A percentile compares a stretch with the other conserved stretches of the same genome.
Evolutionary conservation across 2,113 vertebrate genomes (phyloP).

Genomic region (Channa maculata): DNA sequence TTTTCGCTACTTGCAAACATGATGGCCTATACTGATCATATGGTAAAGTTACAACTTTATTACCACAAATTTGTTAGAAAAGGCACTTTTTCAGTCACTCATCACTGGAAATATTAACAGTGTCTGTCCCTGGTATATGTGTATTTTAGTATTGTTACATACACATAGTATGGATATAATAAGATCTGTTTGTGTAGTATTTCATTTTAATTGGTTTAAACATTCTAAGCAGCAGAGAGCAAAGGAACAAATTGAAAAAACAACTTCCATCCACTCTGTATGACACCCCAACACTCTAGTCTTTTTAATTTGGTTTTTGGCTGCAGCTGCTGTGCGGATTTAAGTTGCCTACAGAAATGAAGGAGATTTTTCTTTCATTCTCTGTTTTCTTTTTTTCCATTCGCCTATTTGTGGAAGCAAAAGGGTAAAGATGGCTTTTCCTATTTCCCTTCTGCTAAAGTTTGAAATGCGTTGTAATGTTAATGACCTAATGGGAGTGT

Average conservation of each 20-base stretch:
- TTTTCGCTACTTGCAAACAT: too few species aligned
- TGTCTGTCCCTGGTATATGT: too few species aligned
- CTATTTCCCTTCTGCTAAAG: not conserved
- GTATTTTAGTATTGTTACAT: too few species aligned
- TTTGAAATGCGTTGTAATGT: constrained; percentile 36
- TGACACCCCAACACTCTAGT: constrained; percentile 40
- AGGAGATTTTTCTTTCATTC: constrained; percentile 56
- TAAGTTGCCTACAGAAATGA: constrained; percentile 71
- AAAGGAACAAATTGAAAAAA: constrained; percentile 41
- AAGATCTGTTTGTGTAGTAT: not conserved
- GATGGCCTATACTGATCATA: too few species aligned
- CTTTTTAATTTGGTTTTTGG: constrained; percentile 71
- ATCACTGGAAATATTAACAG: too few species aligned
- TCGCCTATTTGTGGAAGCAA: constrained; percentile 44
- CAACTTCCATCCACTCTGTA: constrained; percentile 26
- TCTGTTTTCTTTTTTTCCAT: constrained; percentile 32
- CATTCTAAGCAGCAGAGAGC: constrained; percentile 28
- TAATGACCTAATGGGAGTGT: constrained; percentile 40
- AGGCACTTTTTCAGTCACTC: too few species aligned
- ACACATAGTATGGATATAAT: too few species aligned
- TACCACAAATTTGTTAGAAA: too few species aligned
- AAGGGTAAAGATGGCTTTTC: constrained; percentile 42
- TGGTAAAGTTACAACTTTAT: too few species aligned
- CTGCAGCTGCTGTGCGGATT: constrained; percentile 60
- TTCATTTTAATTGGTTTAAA: constrained; percentile 47